Conservation (phyloP, 2,888 invertebrate species). For the Ectobius pallidus region DNA sequence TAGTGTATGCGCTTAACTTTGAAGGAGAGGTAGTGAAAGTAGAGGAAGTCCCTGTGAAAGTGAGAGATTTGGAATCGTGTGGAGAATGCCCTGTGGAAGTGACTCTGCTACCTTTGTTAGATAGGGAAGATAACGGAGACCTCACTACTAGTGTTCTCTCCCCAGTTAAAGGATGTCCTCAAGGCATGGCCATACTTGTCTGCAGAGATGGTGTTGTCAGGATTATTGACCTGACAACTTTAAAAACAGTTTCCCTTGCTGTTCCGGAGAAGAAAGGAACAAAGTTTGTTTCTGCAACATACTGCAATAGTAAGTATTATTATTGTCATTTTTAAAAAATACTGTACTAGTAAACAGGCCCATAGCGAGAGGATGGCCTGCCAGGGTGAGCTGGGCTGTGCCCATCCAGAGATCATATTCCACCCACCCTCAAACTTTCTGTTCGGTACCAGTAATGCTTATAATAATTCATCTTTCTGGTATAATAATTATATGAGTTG, state of each 20-base stretch:
- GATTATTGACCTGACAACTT: constrained; percentile 72
- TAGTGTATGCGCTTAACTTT: constrained; percentile 64
- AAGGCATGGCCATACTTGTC: constrained; percentile 71
- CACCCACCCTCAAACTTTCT: too few species aligned
- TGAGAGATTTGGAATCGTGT: constrained; percentile 63
- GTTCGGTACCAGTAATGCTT: too few species aligned
- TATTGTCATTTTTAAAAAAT: too few species aligned
- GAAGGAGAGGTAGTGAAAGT: constrained; percentile 59
- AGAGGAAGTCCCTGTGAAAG: constrained; percentile 64
- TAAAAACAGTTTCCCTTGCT: constrained; percentile 71
- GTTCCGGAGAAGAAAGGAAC: constrained; percentile 64
- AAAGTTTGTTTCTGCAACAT: constrained; percentile 81
- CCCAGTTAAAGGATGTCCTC: constrained; percentile 34
- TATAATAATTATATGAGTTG: too few species aligned
- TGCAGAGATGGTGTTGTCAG: constrained; percentile 77
- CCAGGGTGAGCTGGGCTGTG: too few species aligned
- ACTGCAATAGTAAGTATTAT: constrained; percentile 74
- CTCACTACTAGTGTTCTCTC: constrained; percentile 39
- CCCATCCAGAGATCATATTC: too few species aligned
- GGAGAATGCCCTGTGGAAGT: constrained; percentile 73
- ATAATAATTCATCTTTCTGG: too few species aligned
- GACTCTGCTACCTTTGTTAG: constrained; percentile 67
- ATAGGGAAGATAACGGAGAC: constrained; percentile 53
- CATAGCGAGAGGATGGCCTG: too few species aligned
- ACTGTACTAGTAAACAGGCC: too few species aligned